phyloP scores from a whole-genome alignment of 2,113 vertebrate species.

The Ceyx cyanopectus region DNA sequence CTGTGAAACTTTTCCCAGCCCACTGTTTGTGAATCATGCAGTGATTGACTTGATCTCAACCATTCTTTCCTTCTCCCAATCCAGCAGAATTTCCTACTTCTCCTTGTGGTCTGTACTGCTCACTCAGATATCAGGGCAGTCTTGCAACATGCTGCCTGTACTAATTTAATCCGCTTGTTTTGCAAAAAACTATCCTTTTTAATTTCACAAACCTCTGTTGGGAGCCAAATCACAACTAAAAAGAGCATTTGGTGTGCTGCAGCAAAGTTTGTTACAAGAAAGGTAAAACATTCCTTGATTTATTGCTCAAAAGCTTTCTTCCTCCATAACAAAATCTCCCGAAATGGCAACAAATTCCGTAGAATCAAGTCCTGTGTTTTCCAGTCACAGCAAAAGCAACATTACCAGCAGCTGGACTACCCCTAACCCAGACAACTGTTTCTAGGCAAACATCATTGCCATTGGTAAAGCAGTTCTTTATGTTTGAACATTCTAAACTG shows the following conservation, averaged over 20 bases:
- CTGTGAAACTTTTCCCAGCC: neutral
- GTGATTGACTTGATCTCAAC: neutral
- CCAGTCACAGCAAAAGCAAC: neutral
- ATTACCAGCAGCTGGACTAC: neutral
- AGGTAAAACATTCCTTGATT: neutral
- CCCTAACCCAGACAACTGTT: neutral
- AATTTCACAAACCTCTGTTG: neutral
- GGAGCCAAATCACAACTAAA: neutral
- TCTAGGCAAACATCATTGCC: neutral
- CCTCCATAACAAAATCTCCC: neutral
- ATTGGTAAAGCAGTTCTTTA: no score
- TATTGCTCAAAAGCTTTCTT: neutral
- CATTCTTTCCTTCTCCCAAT: neutral
- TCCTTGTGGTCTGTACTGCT: neutral
- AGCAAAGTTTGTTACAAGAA: neutral
- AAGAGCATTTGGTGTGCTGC: neutral
- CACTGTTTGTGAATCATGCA: neutral
- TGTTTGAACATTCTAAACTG: rapidly evolving
- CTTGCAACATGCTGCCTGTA: neutral
- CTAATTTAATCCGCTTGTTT: neutral
- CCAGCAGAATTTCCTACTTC: neutral
- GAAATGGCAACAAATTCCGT: neutral
- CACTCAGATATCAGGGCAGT: neutral
- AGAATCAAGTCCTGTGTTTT: neutral
- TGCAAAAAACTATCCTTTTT: neutral